These are phyloP conservation scores for Eretmocerus hayati DNA, from an alignment of 2,888 invertebrate genomes.

Conservation along the genomic window DNA sequence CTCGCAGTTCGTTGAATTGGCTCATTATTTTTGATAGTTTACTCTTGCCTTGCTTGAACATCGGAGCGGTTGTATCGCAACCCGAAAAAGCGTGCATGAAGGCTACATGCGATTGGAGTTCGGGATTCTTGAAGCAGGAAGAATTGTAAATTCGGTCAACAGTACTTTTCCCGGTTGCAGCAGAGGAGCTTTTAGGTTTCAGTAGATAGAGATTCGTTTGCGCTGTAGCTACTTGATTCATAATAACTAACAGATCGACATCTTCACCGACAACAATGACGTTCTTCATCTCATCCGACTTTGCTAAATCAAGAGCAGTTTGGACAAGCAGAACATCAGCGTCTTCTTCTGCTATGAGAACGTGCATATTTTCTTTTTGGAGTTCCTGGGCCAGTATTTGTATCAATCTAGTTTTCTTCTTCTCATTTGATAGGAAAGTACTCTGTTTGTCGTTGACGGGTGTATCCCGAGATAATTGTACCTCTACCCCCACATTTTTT, in stretches of 20 bases:
- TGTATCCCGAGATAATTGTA: background rate
- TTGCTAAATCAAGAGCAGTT: constrained; percentile 25
- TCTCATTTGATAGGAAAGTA: constrained; percentile 18
- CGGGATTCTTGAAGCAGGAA: no score
- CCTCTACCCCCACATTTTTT: background rate
- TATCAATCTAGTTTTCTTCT: constrained; percentile 30
- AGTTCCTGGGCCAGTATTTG: constrained; percentile 19
- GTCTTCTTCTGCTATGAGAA: constrained; percentile 29
- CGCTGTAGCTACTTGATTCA: constrained; percentile 28
- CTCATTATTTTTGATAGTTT: no score
- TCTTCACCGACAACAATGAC: constrained; percentile 23
- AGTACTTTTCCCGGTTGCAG: no score
- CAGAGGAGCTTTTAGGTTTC: no score
- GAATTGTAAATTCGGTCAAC: no score
- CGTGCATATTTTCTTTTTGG: constrained; percentile 24
- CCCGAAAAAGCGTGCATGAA: no score
- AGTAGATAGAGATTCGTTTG: no score
- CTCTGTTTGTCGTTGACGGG: background rate
- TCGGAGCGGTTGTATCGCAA: no score
- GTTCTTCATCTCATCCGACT: constrained; percentile 12
- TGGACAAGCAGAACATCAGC: constrained; percentile 27
- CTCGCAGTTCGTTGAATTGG: no score
- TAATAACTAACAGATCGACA: constrained; percentile 30
- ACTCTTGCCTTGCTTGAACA: no score
- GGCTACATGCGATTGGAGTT: no score